Base-by-base conservation (phyloP, 2,888 invertebrate species). In the Zele albiditarsus region DNA sequence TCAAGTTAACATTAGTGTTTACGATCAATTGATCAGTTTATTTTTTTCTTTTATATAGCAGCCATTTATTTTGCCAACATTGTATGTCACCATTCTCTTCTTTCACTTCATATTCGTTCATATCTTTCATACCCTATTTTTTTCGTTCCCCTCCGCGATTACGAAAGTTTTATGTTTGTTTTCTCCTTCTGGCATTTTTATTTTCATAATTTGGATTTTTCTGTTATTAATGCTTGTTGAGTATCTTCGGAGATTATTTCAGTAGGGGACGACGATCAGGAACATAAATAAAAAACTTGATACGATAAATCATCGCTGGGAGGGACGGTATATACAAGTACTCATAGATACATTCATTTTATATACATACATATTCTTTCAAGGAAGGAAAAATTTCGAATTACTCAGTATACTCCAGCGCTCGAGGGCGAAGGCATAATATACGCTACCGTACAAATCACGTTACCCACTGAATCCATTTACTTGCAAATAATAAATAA, bases 1-100 rank as follows among this genome's bases (percentile, higher is more conserved):
- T 60, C 33, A 33, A 70, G 28, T 68, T 68, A 53, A 31, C 16
- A 25, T 70, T 16, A 49, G 38, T 46, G 49, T 49, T 49, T 27
- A 46, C 46, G 31, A 25, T 49, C n/a, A 20, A 23, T 53, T n/a
- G 53, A 53, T 53, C 53, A 6, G 16, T 46, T 46, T 16, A 46
- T 46, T 46, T 46, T n/a, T n/a, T 3, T 46, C n/a, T 14, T 46
- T 16, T 46, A n/a, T n/a, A 46, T 16, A 46, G 16, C 46, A 46
- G n/a, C n/a, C 46, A 46, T 16, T 46, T 42, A 42, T 42, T n/a
- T 14, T 46, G 10, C 1, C 6, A 3, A 16, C n/a, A 1, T 16
- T 46, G 2, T 16, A 46, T 46, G 2, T 46, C n/a, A 46, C 16
- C 38, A 38, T 12, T 38, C 38, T 6, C 38, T 38, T 38, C 8